Percentiles rank a stretch among this genome's conserved stretches.
Conservation (phyloP, 2,888 invertebrate genomes). For the Drosophila pseudotakahashii region DNA sequence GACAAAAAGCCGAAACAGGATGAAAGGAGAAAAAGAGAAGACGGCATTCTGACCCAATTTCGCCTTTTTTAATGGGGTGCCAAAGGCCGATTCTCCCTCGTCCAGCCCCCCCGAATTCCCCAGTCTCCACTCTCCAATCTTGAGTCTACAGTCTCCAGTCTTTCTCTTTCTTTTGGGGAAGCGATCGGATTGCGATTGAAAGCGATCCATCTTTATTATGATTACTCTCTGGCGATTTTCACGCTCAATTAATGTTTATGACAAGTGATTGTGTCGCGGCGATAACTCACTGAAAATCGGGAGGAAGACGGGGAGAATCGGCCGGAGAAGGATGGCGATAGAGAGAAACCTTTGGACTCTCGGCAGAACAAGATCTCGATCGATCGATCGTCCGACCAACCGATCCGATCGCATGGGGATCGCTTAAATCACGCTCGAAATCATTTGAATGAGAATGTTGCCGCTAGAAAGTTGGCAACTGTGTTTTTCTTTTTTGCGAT, state of each 20-base stretch:
- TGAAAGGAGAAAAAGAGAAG: conserved; percentile 24
- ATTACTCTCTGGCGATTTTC: conserved; percentile 51
- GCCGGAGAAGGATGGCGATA: conserved; percentile 4
- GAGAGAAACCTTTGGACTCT: conserved; percentile 36
- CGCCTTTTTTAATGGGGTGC: conserved; percentile 78
- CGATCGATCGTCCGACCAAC: conserved; percentile 19
- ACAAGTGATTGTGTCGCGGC: conserved; percentile 79
- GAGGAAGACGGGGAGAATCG: conserved; percentile 1
- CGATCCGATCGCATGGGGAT: conserved; percentile 28
- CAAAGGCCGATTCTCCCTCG: conserved; percentile 69
- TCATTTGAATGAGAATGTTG: conserved; percentile 47
- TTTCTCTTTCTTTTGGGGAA: conserved; percentile 34
- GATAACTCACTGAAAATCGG: conserved; percentile 40
- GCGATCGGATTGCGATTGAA: conserved; percentile 50
- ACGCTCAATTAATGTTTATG: conserved; percentile 74
- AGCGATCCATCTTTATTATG: conserved; percentile 73
- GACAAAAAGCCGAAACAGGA: conserved; percentile 26
- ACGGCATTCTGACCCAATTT: conserved; percentile 69
- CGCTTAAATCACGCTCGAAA: conserved; percentile 47
- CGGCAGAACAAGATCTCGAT: conserved; percentile 35
- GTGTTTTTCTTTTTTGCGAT: conserved; percentile 49
- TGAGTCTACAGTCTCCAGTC: conserved; percentile 9
- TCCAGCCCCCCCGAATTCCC: conserved; percentile 1
- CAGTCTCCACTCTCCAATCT: background rate
- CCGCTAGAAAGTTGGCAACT: conserved; percentile 64